phyloP scores from a whole-genome alignment of 2,113 vertebrate species.

The Numenius arquata region DNA sequence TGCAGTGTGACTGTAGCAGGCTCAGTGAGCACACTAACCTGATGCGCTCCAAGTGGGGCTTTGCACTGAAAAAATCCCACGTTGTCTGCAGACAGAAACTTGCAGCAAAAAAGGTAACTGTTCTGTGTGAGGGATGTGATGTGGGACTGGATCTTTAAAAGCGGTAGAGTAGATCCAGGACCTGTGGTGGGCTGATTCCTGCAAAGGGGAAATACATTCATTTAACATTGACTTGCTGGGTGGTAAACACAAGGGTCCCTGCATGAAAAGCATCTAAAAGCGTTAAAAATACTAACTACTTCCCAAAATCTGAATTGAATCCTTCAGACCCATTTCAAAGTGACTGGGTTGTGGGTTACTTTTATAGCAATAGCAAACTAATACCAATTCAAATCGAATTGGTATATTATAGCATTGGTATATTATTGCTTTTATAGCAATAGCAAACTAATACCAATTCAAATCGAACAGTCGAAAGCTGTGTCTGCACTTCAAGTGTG shows the following conservation, averaged over 20 bases:
- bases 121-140: background rate
- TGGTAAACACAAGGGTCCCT: background rate
- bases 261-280: background rate
- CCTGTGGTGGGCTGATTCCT: background rate
- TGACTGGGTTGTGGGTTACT: background rate
- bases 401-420: too few relatives aligned
- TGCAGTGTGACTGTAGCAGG: too few relatives aligned
- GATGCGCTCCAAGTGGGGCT: rapidly evolving
- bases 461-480: background rate
- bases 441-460: background rate
- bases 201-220: rapidly evolving
- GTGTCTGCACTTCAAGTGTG: background rate
- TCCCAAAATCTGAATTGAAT: background rate
- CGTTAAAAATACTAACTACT: background rate
- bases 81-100: background rate
- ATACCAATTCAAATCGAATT: background rate
- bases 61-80: background rate
- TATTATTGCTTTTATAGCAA: background rate
- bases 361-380: background rate
- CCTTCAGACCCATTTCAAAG: background rate
- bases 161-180: background rate
- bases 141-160: background rate
- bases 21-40: rapidly evolving
- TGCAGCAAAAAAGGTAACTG: background rate
- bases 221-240: background rate